Base-by-base conservation (phyloP, 2,888 invertebrate species). In the Dendrolimus houi region DNA sequence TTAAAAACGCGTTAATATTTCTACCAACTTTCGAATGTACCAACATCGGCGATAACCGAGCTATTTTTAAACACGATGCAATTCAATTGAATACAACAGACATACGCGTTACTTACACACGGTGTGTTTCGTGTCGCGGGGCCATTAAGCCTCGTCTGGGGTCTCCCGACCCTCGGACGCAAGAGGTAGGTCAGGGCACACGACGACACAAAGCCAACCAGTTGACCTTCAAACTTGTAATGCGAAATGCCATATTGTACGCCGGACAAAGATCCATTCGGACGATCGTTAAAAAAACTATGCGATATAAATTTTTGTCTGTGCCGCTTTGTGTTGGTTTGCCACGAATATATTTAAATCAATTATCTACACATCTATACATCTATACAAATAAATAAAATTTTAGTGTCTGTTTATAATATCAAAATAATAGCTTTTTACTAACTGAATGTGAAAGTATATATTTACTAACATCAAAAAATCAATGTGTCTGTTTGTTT, bases 161-260 rank as follows among this genome's bases (percentile, higher is more conserved):
- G 47, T 47, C 52, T 47, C n/a, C 52, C 12, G 10, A 29, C n/a
- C 14, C 40, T 52, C 52, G n/a, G 65, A 77, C 77, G 78, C 79
- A 68, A 74, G 47, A 81, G 81, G 81, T 85, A 83, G 85, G 85
- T 85, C 86, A 86, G 78, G 85, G 84, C 74, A 73, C 67, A 73
- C 67, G 64, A 65, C 62, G 68, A 47, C 9, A 47, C 47, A 47
- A 47, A 47, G 47, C 9, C 47, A 47, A 47, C 47, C 47, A 47
- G 47, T 47, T 47, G 47, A 47, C 47, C 47, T 47, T 47, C 47
- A 47, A 9, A 12, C 9, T 9, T 47, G 9, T 47, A 47, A 9
- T 12, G 47, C 47, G 47, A 47, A 47, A 47, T 12, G 47, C 47
- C 9, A 47, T 10, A 47, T 47, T 47, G 12, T 47, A 47, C 47